phyloP scores from a whole-genome alignment of 2,888 invertebrate genomes.

The Drosophila diplacantha region DNA sequence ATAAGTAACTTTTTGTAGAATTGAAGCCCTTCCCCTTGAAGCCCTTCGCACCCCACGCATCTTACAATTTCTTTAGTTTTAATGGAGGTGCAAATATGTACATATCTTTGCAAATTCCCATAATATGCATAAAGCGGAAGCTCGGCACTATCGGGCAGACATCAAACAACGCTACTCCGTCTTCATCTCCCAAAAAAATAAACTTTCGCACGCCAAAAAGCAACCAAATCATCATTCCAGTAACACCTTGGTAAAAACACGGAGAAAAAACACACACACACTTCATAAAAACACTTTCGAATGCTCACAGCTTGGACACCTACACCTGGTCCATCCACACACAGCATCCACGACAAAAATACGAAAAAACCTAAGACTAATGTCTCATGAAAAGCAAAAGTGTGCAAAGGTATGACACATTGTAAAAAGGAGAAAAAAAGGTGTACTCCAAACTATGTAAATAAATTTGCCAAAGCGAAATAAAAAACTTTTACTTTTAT shows the following conservation, averaged over 20 bases:
- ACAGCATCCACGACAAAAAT: constrained; percentile 45
- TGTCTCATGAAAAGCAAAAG: constrained; percentile 62
- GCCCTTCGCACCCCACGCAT: background rate
- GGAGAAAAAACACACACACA: constrained; percentile 29
- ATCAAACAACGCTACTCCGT: constrained; percentile 22
- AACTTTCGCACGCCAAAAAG: constrained; percentile 44
- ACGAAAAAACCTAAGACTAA: constrained; percentile 19
- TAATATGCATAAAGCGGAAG: constrained; percentile 42
- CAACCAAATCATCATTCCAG: constrained; percentile 34
- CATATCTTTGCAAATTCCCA: constrained; percentile 28
- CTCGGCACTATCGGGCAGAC: constrained; percentile 13
- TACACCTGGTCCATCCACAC: constrained; percentile 41
- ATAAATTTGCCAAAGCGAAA: constrained; percentile 48
- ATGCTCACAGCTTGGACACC: constrained; percentile 46
- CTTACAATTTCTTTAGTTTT: constrained; percentile 1
- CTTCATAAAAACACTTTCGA: constrained; percentile 53
- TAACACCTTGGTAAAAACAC: constrained; percentile 19
- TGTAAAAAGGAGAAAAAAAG: constrained; percentile 30
- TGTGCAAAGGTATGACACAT: constrained; percentile 57
- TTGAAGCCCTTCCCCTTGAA: no score
- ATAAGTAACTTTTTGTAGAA: no score
- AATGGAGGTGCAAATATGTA: constrained; percentile 15
- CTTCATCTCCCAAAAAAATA: constrained; percentile 21
- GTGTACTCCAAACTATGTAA: constrained; percentile 44
- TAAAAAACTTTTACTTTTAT: constrained; percentile 68